Evolutionary conservation across 2,888 invertebrate genomes (phyloP), one percentile per base, ranked within the genome.

Genomic region (Gymnosoma rotundatum): DNA sequence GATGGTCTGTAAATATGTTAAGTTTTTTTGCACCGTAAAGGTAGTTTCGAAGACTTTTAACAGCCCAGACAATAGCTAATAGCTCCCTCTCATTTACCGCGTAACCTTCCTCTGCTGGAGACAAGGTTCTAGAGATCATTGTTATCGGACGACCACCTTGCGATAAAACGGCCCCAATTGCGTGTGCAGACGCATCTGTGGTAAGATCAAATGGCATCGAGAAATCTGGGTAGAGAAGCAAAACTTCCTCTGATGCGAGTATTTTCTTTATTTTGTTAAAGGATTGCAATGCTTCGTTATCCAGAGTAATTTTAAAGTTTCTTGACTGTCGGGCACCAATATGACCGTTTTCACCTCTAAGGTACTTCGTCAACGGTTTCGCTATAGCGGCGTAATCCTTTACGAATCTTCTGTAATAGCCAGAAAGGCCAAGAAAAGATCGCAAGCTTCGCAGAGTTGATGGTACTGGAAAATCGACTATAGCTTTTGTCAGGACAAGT

Each of bases 151-250:
- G 32, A n/a, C 25, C 42, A 16, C 36, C 45, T 18, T 58, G 25
- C n/a, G 50, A 54, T 16, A 61, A 61, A 14, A 61, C 38, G 12
- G 38, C 36, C 14, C 80, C 74, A 25, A 86, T 42, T n/a, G 79
- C 83, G 25, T 63, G 83, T 18, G 88, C 82, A 8, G 87, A 86
- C 0, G 90, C 89, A 73, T 90, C 70, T 2, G 69, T 80, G 63
- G 82, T 83, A 38, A 86, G 63, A 52, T 84, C 83, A 32, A 86
- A 86, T 18, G 76, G 75, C 45, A 67, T 79, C 25, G 10, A 61
- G 50, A 66, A 80, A 14, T 73, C 54, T 5, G 54, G 52, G 21
- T 52, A 74, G n/a, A 32, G 72, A 74, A 63, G 42, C 50, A 25
- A 76, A 72, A 52, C 70, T 58, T 58, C 64, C 45, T 25, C 45